Percentiles rank a stretch among this genome's conserved stretches.
Evolutionary conservation across 2,113 vertebrate genomes (phyloP).

Genomic region (Astur gentilis): DNA sequence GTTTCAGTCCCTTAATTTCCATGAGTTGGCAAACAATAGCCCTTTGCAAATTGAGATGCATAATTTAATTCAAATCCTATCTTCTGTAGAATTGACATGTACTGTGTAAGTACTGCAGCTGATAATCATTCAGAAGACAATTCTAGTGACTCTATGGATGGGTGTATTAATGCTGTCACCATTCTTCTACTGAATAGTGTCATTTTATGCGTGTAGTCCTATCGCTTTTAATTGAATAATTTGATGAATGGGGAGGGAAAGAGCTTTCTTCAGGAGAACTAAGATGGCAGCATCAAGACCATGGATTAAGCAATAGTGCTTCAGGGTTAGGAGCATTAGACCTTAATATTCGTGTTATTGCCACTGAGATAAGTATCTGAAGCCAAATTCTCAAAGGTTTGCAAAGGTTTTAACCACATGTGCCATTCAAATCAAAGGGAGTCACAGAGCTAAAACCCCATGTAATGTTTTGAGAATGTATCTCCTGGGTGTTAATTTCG

Average conservation of each 20-base stretch:
- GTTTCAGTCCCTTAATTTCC: neutral
- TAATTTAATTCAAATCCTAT: neutral
- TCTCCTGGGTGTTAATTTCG: constrained; percentile 61
- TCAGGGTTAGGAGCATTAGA: neutral
- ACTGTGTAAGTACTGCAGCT: neutral
- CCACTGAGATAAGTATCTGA: neutral
- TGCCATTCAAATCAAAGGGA: constrained; percentile 23
- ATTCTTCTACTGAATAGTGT: neutral
- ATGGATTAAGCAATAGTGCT: neutral
- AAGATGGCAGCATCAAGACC: neutral
- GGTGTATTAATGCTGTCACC: neutral
- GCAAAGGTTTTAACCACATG: neutral
- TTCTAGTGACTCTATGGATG: neutral
- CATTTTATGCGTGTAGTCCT: neutral
- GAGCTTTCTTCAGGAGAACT: neutral
- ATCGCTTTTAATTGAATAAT: neutral
- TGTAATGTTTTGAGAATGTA: constrained; percentile 40
- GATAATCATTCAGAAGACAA: neutral
- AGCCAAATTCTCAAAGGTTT: constrained; percentile 34
- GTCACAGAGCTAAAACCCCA: constrained; percentile 20
- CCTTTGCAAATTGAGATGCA: neutral
- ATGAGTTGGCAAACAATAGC: neutral
- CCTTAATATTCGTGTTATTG: neutral
- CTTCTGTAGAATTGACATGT: neutral
- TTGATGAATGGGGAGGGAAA: neutral